Evolutionary conservation across 2,113 vertebrate species (phyloP).

Genomic region (Australoheros scitulus): DNA sequence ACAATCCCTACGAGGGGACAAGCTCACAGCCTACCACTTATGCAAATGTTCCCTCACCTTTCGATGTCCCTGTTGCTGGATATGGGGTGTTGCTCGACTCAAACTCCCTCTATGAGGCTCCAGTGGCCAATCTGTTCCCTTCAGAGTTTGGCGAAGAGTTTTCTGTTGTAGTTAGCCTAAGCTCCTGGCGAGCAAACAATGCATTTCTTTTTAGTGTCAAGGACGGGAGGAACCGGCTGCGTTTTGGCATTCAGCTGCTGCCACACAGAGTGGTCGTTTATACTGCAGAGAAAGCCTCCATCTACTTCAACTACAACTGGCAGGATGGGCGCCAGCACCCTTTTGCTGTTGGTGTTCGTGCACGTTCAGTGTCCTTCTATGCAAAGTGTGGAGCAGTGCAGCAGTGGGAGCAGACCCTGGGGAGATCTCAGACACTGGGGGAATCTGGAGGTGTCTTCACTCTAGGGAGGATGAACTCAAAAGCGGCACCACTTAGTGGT

Average conservation of each 20-base stretch:
- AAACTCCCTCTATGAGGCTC: slow-evolving; percentile 82
- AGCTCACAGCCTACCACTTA: slow-evolving; percentile 58
- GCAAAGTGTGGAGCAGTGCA: slow-evolving; percentile 85
- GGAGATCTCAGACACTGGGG: slow-evolving; percentile 78
- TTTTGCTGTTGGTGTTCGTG: slow-evolving; percentile 84
- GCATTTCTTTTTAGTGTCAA: slow-evolving; percentile 95
- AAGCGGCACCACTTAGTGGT: slow-evolving; percentile 88
- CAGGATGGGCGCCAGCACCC: slow-evolving; percentile 88
- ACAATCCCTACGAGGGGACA: slow-evolving; percentile 70
- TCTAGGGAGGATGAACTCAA: slow-evolving; percentile 89
- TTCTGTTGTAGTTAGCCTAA: slow-evolving; percentile 87
- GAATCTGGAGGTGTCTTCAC: slow-evolving; percentile 82
- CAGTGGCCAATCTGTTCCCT: slow-evolving; percentile 79
- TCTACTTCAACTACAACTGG: slow-evolving; percentile 86
- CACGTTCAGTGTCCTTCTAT: slow-evolving; percentile 83
- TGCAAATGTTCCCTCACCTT: slow-evolving; percentile 72
- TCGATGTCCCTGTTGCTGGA: slow-evolving; percentile 74
- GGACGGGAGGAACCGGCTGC: slow-evolving; percentile 83
- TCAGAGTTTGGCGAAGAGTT: slow-evolving; percentile 82
- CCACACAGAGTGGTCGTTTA: slow-evolving; percentile 87
- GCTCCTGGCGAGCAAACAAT: slow-evolving; percentile 88
- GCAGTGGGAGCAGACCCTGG: slow-evolving; percentile 80
- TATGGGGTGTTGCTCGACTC: slow-evolving; percentile 83
- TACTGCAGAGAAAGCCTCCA: slow-evolving; percentile 83
- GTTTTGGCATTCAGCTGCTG: slow-evolving; percentile 91